These are phyloP conservation scores for Mermis nigrescens DNA, from an alignment of 2,888 invertebrate species.

Conservation along the genomic window DNA sequence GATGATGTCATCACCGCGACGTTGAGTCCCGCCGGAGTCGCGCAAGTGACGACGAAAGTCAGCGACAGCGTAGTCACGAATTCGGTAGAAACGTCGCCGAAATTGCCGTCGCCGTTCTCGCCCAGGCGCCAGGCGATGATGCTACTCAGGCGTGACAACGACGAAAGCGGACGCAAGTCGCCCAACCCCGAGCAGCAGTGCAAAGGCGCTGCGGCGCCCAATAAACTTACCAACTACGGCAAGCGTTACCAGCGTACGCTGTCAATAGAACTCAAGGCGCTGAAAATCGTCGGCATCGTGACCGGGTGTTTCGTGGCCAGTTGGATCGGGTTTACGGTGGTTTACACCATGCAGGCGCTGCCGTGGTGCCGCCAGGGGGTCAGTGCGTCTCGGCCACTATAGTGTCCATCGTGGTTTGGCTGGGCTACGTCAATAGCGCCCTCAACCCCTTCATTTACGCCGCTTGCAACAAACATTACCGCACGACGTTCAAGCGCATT, in stretches of 20 bases:
- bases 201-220: neutral
- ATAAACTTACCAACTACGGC: neutral
- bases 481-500: slow-evolving; percentile 51
- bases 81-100: neutral
- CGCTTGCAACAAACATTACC: slow-evolving; percentile 77
- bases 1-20: neutral
- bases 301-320: slow-evolving; percentile 1
- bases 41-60: neutral
- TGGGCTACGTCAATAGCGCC: slow-evolving; percentile 90
- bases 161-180: neutral
- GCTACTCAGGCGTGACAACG: neutral
- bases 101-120: neutral
- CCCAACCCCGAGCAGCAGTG: neutral
- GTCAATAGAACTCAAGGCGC: neutral
- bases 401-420: slow-evolving; percentile 82
- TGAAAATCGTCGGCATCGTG: slow-evolving; percentile 3
- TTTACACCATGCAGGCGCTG: slow-evolving; percentile 3
- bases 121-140: neutral
- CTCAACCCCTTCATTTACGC: slow-evolving; percentile 88
- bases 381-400: slow-evolving; percentile 32
- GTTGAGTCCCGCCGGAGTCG: neutral
- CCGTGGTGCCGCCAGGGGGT: neutral
- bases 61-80: neutral
- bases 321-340: neutral
- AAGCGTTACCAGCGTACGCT: neutral